Evolutionary conservation across 2,113 vertebrate genomes (phyloP).

Genomic region (pig (Sus scrofa)): T2T-Sscrofa CM000817.6:113868501-113869000

Average conservation of each 20-base stretch:
- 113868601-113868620: neutral
- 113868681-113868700: neutral
- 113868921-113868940: neutral
- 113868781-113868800: neutral
- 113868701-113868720: neutral
- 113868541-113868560: neutral
- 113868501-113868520: neutral
- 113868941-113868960: neutral
- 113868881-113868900: neutral
- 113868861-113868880: neutral
- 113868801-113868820: neutral
- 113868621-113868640: neutral
- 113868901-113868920: neutral
- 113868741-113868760: neutral
- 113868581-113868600: neutral
- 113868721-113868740: neutral
- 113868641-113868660: neutral
- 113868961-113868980: neutral
- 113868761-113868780: neutral
- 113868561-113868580: neutral
- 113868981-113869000: neutral
- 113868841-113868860: neutral
- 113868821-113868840: neutral
- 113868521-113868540: neutral
- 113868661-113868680: neutral